These are phyloP conservation scores for Meloe dianella DNA, from an alignment of 2,888 invertebrate genomes.

Conservation along the genomic window DNA sequence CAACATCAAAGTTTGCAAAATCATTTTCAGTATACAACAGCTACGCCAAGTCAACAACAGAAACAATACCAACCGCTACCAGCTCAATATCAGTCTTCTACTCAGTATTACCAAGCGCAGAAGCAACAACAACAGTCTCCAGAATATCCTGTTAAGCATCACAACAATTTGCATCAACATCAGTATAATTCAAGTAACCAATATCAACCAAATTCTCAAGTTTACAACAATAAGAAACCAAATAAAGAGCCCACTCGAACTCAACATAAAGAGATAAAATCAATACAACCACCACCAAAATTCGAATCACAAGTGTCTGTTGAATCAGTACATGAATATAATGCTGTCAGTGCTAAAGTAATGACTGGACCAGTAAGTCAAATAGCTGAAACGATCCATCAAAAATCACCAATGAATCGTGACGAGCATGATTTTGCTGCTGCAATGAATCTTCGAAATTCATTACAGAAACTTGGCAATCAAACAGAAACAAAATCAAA, in stretches of 20 bases:
- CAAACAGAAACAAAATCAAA: slow-evolving; percentile 37
- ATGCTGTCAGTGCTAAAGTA: slow-evolving; percentile 71
- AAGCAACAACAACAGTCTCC: slow-evolving; percentile 28
- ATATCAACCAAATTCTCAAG: slow-evolving; percentile 28
- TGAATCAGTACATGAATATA: slow-evolving; percentile 60
- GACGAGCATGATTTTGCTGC: slow-evolving; percentile 64
- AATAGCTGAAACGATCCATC: slow-evolving; percentile 69
- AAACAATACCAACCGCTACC: slow-evolving; percentile 20
- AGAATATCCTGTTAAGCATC: slow-evolving; percentile 14
- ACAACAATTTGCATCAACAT: slow-evolving; percentile 22
- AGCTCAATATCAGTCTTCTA: slow-evolving; percentile 22
- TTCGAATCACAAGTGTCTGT: slow-evolving; percentile 50
- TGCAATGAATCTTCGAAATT: slow-evolving; percentile 63
- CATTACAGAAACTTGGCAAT: slow-evolving; percentile 62
- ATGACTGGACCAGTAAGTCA: slow-evolving; percentile 78
- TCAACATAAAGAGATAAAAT: background rate
- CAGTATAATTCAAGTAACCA: slow-evolving; percentile 44
- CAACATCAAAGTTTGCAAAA: slow-evolving; percentile 26
- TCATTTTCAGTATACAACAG: no score
- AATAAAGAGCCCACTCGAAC: slow-evolving; percentile 14
- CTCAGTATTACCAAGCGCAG: slow-evolving; percentile 16
- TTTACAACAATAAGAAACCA: background rate
- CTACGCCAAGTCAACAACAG: slow-evolving; percentile 9
- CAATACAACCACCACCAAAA: slow-evolving; percentile 40
- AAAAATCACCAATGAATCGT: slow-evolving; percentile 64